Base-by-base conservation (phyloP, 2,113 vertebrate genomes). In the Cranoglanis bouderius region DNA sequence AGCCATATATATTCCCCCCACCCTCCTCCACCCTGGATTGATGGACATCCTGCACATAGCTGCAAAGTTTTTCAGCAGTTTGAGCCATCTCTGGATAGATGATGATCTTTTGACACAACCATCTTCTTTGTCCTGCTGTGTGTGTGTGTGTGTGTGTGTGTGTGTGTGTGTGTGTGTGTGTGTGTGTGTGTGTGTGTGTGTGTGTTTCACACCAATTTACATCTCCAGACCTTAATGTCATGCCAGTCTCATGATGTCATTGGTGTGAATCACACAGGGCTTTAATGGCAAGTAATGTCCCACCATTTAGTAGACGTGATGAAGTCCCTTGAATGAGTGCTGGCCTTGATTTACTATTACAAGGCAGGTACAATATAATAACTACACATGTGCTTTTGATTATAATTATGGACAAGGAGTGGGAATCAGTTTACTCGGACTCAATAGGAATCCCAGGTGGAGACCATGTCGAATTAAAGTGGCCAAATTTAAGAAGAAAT, bases 181-280 rank as follows among this genome's bases (percentile, higher is more conserved):
- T 46, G 46, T 46, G 46, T 46, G 46, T 46, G 46, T 46, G 46
- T 46, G 46, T 46, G 46, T 80, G 43, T 29, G 75, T 32, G 14
- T 53, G 49, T 81, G n/a, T 81, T 81, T 53, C 77, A 81, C 49
- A 81, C 77, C 77, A 81, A 81, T 81, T 81, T 81, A 53, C 49
- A 51, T 14, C 81, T 26, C 35, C 21, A 59, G 49, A 32, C 49
- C 49, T 32, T 32, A 53, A 32, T 53, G 77, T 19, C 35, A 38
- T 82, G 55, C 55, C 32, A 21, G 51, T 12, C 51, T 82, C n/a
- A 24, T 82, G 32, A 82, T 61, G 32, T 26, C 53, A 40, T 35
- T 59, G 55, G 81, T 59, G 55, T 29, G 51, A 59, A 59, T 82
- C 16, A 57, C 32, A 26, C 32, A 59, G 53, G 35, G 35, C 12